These are phyloP conservation scores for Caenorhabditis japonica DNA, from an alignment of 2,888 invertebrate genomes.

Conservation along the genomic window DNA sequence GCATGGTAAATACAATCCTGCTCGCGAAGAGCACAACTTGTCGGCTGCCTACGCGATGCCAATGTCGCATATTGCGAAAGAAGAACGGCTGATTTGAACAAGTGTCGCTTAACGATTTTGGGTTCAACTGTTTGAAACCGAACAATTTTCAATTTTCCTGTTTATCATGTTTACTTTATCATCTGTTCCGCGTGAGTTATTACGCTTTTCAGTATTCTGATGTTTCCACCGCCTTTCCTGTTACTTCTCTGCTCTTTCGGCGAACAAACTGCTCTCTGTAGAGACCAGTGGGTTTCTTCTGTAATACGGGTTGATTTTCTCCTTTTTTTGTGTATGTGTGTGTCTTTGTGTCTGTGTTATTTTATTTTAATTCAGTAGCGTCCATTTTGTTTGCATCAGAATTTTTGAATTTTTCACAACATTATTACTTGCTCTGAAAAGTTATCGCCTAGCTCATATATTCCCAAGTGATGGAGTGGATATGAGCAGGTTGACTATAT, in stretches of 20 bases:
- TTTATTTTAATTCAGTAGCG: neutral
- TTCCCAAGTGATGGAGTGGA: constrained; percentile 46
- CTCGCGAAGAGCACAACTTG: constrained; percentile 70
- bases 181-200: too few relatives aligned
- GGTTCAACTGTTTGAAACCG: constrained; percentile 7
- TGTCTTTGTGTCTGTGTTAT: too few relatives aligned
- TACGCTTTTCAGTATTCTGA: constrained; percentile 53
- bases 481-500: constrained; percentile 22
- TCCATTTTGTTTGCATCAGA: neutral
- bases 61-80: constrained; percentile 69
- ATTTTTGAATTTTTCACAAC: neutral
- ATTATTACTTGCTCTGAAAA: neutral
- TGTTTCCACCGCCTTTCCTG: constrained; percentile 33
- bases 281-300: constrained; percentile 36
- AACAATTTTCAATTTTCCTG: constrained; percentile 5
- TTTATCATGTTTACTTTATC: too few relatives aligned
- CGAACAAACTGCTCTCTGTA: constrained; percentile 40
- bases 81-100: constrained; percentile 72
- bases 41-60: constrained; percentile 71
- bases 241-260: constrained; percentile 36
- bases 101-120: neutral
- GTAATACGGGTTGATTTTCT: constrained; percentile 21
- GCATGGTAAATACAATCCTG: constrained; percentile 74
- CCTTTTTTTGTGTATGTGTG: constrained; percentile 1
- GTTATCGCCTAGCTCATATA: constrained; percentile 15